Percentiles rank a stretch among this genome's conserved stretches.
phyloP scores from a whole-genome alignment of 2,113 vertebrate species.

The Campylomormyrus tamandua region DNA sequence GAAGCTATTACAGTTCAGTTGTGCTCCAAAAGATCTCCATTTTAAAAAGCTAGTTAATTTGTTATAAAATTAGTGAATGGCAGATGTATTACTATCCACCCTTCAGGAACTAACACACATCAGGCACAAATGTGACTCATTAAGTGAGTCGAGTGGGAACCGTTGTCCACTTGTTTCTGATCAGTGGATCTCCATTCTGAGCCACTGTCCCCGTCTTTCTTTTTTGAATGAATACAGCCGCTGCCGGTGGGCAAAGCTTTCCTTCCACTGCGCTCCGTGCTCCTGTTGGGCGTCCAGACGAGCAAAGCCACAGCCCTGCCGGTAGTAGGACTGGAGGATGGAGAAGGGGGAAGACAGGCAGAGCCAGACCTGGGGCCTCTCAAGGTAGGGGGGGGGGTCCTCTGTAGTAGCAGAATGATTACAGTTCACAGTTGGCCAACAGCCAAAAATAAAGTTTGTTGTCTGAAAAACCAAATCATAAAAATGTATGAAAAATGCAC shows the following conservation, averaged over 20 bases:
- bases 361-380: constrained; percentile 64
- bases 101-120: too few species aligned
- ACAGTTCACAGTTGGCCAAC: background rate
- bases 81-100: too few species aligned
- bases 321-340: constrained; percentile 51
- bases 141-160: background rate
- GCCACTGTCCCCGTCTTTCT: background rate
- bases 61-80: background rate
- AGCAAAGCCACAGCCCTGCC: constrained; percentile 57
- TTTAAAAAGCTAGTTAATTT: background rate
- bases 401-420: background rate
- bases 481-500: background rate
- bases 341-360: constrained; percentile 26
- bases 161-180: background rate
- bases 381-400: constrained; percentile 57
- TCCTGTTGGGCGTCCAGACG: constrained; percentile 62
- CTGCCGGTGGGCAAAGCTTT: constrained; percentile 65
- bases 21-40: background rate
- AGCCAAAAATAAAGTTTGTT: background rate
- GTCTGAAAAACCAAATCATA: background rate
- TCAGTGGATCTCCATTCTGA: background rate
- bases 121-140: too few species aligned
- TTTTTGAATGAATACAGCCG: constrained; percentile 57
- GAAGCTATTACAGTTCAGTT: too few species aligned
- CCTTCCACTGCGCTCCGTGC: constrained; percentile 59